phyloP scores from a whole-genome alignment of 2,113 vertebrate species.

The Aythya baeri region DNA sequence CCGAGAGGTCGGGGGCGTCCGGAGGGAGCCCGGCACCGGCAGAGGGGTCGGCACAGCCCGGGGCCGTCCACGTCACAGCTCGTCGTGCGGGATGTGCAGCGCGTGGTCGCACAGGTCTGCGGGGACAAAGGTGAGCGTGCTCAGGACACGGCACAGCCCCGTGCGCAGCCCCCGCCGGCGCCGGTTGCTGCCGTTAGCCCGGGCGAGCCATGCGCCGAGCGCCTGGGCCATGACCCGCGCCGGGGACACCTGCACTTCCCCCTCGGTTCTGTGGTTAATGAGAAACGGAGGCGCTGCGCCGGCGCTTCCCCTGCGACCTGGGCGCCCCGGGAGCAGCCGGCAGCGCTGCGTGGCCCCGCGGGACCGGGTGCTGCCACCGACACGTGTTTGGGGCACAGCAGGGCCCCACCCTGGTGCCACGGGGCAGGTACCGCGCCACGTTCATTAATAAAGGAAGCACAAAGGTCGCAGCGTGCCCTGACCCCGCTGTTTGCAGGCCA shows the following conservation, averaged over 20 bases:
- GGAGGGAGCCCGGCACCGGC: accelerated
- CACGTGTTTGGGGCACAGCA: accelerated
- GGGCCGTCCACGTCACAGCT: constrained; percentile 80
- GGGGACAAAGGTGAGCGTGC: neutral
- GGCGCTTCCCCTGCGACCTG: no score
- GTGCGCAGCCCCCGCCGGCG: neutral
- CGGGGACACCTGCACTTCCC: neutral
- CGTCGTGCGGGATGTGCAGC: constrained; percentile 88
- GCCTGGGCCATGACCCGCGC: accelerated
- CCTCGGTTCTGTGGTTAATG: neutral
- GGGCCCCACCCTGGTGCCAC: neutral
- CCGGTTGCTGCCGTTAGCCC: accelerated
- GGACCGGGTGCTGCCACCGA: accelerated
- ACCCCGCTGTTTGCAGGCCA: neutral
- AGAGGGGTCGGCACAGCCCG: neutral
- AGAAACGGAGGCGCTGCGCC: neutral
- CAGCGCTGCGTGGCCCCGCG: accelerated
- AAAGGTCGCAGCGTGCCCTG: neutral
- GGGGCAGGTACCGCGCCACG: neutral
- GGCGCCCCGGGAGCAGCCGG: neutral
- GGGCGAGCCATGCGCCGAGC: neutral
- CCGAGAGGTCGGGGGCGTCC: neutral
- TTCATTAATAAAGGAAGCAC: neutral
- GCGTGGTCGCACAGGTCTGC: constrained; percentile 94
- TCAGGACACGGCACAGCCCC: accelerated